phyloP scores from a whole-genome alignment of 2,113 vertebrate species.

The Pyrgilauda ruficollis region DNA sequence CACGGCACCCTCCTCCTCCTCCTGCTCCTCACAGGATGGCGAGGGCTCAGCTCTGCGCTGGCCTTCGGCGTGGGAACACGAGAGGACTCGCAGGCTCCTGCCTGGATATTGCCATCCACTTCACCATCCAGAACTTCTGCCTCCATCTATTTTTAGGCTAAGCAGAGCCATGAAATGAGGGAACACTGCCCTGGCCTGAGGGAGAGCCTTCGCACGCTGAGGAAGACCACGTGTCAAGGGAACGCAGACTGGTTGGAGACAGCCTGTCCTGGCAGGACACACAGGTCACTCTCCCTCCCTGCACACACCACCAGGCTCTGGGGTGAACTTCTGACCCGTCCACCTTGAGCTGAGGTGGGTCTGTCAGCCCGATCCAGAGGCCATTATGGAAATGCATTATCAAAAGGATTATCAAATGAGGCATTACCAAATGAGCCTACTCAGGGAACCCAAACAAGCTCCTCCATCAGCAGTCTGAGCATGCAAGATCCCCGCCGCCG shows the following conservation, averaged over 20 bases:
- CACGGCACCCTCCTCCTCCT: background rate
- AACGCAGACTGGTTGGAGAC: background rate
- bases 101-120: background rate
- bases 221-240: background rate
- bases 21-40: background rate
- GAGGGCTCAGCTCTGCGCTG: background rate
- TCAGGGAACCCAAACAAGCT: background rate
- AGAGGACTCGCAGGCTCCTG: background rate
- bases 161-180: background rate
- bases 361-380: background rate
- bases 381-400: background rate
- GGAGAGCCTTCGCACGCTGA: background rate
- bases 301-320: background rate
- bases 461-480: conserved; percentile 11
- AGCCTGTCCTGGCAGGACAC: background rate
- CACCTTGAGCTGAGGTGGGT: background rate
- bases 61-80: background rate
- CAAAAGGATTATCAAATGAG: background rate
- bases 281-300: fast-evolving
- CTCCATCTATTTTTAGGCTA: background rate
- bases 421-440: background rate
- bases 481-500: background rate
- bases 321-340: conserved; percentile 21
- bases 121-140: background rate
- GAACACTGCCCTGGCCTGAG: background rate